Base-by-base conservation (phyloP, 2,113 vertebrate genomes). In the Rhinichthys klamathensis region DNA sequence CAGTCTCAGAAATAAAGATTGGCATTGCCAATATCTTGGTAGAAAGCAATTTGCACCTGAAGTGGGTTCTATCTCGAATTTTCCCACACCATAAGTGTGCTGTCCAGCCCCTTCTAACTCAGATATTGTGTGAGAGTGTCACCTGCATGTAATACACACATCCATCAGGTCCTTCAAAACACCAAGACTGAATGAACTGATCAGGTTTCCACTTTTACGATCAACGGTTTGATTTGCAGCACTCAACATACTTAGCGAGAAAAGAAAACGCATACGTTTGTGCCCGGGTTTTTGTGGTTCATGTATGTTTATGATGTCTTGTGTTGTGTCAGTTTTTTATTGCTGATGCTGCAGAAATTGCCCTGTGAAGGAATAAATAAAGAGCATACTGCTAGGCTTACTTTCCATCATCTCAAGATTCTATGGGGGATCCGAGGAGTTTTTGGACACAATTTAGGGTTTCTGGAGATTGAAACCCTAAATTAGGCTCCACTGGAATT, bases 41-140 rank as follows among this genome's bases (percentile, higher is more conserved):
- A 90, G 90, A 93, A 94, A 93, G 92, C 91, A 92, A 94, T 94
- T 93, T 93, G 84, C 90, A 91, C 41, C 4, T 89, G 89, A 91
- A 89, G 88, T 89, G 27, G 41, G 65, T 89, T 91, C 88, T 60
- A 85, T 87, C 85, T 78, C 81, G 7, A 16, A 76, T 21, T 76
- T 54, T 16, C 27, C 46, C 16, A 51, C 44, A 51, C 38, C 25
- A 54, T 49, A 54, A 49, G n/a, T 74, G 70, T 15, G 23, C 44
- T 60, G 51, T 6, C 67, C 18, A 56, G 27, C 12, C 13, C 82
- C 9, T 79, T 32, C 58, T 82, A 25, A 27, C 16, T 61, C 30
- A 32, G 25, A 82, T 46, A 67, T 25, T 73, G 30, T 72, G 65
- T 77, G 8, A 46, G 67, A 18, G 54, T 80, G 32, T 73, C 76